Evolutionary conservation across 2,113 vertebrate genomes (phyloP).

Genomic region (Oenanthe melanoleuca): DNA sequence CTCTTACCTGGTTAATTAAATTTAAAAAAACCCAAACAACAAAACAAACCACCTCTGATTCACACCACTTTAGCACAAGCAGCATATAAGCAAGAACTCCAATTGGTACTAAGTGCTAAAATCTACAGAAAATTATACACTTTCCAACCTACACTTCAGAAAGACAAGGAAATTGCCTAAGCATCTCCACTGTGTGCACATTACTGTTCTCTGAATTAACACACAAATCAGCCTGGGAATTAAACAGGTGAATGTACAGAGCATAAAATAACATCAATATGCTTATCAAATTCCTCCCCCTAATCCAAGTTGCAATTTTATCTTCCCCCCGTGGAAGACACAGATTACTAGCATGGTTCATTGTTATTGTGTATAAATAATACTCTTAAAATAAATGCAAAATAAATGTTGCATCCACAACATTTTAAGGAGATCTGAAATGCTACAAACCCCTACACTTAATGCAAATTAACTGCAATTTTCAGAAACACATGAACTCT

Average conservation of each 20-base stretch:
- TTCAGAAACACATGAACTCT: neutral
- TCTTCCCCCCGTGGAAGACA: neutral
- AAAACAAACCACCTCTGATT: neutral
- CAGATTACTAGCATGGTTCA: neutral
- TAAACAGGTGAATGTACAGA: neutral
- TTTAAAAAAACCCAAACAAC: neutral
- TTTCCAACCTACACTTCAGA: neutral
- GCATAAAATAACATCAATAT: neutral
- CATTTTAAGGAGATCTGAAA: neutral
- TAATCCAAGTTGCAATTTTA: neutral
- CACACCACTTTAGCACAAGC: neutral
- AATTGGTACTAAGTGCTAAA: neutral
- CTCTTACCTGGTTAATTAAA: neutral
- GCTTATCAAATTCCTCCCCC: neutral
- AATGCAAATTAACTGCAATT: neutral
- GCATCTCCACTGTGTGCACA: neutral
- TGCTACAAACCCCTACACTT: neutral
- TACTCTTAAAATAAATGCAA: neutral
- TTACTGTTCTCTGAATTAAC: neutral
- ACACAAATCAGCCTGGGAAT: neutral
- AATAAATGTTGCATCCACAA: neutral
- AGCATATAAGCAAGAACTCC: neutral
- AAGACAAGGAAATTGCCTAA: neutral
- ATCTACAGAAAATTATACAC: neutral
- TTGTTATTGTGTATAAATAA: neutral